Conservation (phyloP, 2,888 invertebrate genomes). For the Heliconius sara region DNA sequence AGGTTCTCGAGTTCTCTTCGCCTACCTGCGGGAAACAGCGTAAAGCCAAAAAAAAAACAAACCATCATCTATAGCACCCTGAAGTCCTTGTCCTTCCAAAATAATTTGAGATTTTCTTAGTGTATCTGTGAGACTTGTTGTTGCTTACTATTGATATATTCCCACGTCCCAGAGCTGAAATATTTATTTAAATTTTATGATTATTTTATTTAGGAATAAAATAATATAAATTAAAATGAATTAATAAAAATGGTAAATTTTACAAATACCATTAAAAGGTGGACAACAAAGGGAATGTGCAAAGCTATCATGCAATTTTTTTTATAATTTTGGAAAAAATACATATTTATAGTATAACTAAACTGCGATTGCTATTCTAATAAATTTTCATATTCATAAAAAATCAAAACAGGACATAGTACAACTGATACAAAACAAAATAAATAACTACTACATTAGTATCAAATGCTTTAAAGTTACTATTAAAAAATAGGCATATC, state of each 20-base stretch:
- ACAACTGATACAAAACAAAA: background rate
- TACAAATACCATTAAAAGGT: background rate
- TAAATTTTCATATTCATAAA: background rate
- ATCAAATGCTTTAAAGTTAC: background rate
- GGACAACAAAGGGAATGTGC: background rate
- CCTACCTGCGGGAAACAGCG: background rate
- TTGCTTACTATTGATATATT: slow-evolving; percentile 95
- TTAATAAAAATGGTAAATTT: background rate
- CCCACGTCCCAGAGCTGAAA: slow-evolving; percentile 88
- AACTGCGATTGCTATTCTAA: background rate
- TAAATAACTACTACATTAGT: slow-evolving; percentile 2
- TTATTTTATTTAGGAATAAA: background rate
- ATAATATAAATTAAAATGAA: background rate
- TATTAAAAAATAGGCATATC: background rate
- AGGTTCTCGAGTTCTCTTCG: no score
- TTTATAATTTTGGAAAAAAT: background rate
- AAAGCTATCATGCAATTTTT: background rate
- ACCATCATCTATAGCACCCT: slow-evolving; percentile 74
- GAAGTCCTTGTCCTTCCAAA: slow-evolving; percentile 75
- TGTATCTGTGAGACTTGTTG: slow-evolving; percentile 91
- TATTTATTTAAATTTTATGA: slow-evolving; percentile 1
- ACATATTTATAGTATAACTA: background rate
- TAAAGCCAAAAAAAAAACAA: slow-evolving; percentile 45
- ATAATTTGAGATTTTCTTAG: slow-evolving; percentile 88
- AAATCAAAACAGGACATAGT: background rate